These are phyloP conservation scores for Danionella dracula DNA, from an alignment of 2,797 vertebrate genomes.

Conservation along the genomic window DNA sequence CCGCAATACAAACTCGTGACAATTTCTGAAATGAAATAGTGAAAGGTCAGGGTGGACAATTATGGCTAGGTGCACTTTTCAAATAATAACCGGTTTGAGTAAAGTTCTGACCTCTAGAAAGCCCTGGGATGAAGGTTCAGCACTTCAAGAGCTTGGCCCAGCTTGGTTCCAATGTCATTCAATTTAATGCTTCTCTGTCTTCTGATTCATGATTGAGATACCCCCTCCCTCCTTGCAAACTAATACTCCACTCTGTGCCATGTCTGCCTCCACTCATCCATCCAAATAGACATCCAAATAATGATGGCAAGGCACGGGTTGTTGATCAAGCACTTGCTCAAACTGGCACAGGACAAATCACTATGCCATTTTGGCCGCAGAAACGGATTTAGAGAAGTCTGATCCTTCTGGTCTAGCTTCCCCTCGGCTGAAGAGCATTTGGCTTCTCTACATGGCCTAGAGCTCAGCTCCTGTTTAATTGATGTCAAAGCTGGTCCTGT, in stretches of 20 bases:
- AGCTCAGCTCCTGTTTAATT: constrained; percentile 18
- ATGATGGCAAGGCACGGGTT: constrained; percentile 28
- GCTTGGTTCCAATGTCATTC: constrained; percentile 8
- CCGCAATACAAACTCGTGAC: background rate
- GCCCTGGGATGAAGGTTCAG: constrained; percentile 24
- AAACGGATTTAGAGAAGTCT: constrained; percentile 23
- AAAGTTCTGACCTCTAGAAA: constrained; percentile 11
- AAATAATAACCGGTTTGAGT: constrained; percentile 14
- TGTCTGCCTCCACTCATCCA: constrained; percentile 21
- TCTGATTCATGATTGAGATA: background rate
- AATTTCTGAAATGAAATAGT: constrained; percentile 5
- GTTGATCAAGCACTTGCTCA: constrained; percentile 22
- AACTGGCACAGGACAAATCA: constrained; percentile 23
- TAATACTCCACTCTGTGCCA: no score
- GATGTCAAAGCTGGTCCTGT: constrained; percentile 21
- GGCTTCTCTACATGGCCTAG: constrained; percentile 17
- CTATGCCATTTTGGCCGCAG: constrained; percentile 32
- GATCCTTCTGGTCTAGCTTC: constrained; percentile 21
- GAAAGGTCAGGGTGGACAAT: constrained; percentile 13
- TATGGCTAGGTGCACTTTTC: background rate
- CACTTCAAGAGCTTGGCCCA: constrained; percentile 25
- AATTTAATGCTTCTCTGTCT: constrained; percentile 28
- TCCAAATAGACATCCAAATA: constrained; percentile 40
- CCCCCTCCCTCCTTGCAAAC: background rate
- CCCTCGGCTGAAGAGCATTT: background rate